Evolutionary conservation across 2,888 invertebrate genomes (phyloP).

Genomic region (Orthosia gracilis): DNA sequence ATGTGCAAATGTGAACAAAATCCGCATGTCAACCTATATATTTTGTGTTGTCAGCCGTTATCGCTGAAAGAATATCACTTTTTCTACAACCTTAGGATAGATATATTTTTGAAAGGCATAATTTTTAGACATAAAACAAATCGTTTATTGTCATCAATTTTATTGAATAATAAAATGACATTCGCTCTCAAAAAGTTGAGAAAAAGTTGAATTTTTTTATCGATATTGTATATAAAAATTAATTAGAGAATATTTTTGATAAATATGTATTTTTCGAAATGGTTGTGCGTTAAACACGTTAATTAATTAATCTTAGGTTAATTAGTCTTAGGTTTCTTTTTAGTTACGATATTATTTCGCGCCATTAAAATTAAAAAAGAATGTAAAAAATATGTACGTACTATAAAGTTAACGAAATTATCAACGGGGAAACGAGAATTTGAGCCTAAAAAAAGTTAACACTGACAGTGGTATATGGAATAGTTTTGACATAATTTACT

Average conservation of each 20-base stretch:
- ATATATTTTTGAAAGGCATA: background rate
- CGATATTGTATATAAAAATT: slow-evolving; percentile 48
- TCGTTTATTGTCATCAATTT: background rate
- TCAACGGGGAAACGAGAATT: background rate
- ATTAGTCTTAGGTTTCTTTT: slow-evolving; percentile 7
- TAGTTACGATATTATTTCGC: slow-evolving; percentile 49
- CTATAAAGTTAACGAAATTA: background rate
- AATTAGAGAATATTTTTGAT: slow-evolving; percentile 51
- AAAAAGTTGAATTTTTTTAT: background rate
- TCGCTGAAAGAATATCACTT: background rate
- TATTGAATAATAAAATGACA: background rate
- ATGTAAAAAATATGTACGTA: background rate
- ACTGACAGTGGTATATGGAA: too few species aligned
- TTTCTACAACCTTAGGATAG: background rate
- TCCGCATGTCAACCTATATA: background rate
- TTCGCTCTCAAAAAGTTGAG: slow-evolving; percentile 8
- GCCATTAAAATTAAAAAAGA: slow-evolving; percentile 7
- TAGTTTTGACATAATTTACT: background rate
- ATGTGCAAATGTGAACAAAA: too few species aligned
- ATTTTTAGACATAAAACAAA: background rate
- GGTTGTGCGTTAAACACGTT: slow-evolving; percentile 50
- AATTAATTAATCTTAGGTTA: slow-evolving; percentile 13
- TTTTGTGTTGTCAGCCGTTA: background rate
- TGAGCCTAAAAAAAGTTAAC: background rate
- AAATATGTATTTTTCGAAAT: slow-evolving; percentile 46